These are phyloP conservation scores for Thomomys bottae DNA, from an alignment of 2,113 vertebrate species.

Conservation along the genomic window DNA sequence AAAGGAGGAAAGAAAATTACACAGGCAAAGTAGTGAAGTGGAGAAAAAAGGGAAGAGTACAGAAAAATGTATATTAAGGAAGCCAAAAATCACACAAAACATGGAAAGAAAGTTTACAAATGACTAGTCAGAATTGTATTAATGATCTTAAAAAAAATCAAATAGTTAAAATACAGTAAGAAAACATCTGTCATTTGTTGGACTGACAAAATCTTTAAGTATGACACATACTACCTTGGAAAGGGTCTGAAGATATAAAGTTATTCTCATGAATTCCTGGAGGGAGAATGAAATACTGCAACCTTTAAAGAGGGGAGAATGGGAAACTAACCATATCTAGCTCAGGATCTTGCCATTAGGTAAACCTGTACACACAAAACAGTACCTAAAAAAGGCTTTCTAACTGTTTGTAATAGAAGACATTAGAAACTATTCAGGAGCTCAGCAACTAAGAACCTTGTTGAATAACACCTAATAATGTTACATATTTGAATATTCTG, in stretches of 20 bases:
- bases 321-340: neutral
- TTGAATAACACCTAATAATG: neutral
- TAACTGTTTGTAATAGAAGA: constrained; percentile 4
- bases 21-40: too few relatives aligned
- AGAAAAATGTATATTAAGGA: neutral
- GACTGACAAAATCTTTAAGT: neutral
- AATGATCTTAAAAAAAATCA: neutral
- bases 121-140: neutral
- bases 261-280: neutral
- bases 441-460: neutral
- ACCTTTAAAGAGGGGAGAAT: neutral
- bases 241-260: neutral
- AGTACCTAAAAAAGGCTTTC: neutral
- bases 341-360: neutral
- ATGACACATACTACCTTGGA: neutral
- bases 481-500: neutral
- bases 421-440: neutral
- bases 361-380: neutral
- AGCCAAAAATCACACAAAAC: too few relatives aligned
- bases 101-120: neutral
- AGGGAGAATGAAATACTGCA: neutral
- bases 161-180: neutral
- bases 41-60: neutral
- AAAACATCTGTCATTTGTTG: neutral
- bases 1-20: neutral